Evolutionary conservation across 2,888 invertebrate genomes (phyloP), one percentile per base, ranked within the genome.

Genomic region (Strigamia crassipes): DNA sequence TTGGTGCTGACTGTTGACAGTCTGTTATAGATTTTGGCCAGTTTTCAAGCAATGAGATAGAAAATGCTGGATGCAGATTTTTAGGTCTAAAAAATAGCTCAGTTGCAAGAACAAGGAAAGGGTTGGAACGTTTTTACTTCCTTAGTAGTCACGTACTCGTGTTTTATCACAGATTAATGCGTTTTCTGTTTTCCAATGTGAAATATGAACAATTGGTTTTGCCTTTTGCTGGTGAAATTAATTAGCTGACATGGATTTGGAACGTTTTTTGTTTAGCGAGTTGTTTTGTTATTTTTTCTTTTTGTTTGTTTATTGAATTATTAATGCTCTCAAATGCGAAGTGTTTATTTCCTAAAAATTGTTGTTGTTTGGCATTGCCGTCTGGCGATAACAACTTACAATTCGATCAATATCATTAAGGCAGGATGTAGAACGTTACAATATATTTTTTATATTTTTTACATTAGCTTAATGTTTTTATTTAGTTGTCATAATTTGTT

Each of bases 71-170:
- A 18, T 23, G 61, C 21, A 66, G 61, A 66, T 66, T 21, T 66
- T 18, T 38, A 38, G 18, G 61, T 0, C 0, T 66, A 21, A 66
- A 66, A 66, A 66, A 66, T 66, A 66, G 61, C 21, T 66, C 61
- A 18, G n/a, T 66, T 66, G 23, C n/a, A 15, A 21, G 61, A 66
- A 66, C 61, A 66, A 21, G 61, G 61, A 66, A 66, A 66, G 61
- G 61, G 61, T 66, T 66, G 61, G 61, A 61, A 66, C 61, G 8
- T 18, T 46, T 66, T 66, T 23, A 66, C 61, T 66, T 66, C 61
- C 61, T 66, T 66, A 21, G 27, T 21, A 18, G 61, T n/a, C 46
- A 46, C 38, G 38, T 38, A 38, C 38, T 38, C 8, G 8, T 38
- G 38, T 38, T 38, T 38, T 38, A 38, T 2, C 38, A 10, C 38